Evolutionary conservation across 30 jellyfish, hydroid and myxozoan genomes (phyloP).

Genomic region (Aurelia aurita complex sp. Pacific): DNA sequence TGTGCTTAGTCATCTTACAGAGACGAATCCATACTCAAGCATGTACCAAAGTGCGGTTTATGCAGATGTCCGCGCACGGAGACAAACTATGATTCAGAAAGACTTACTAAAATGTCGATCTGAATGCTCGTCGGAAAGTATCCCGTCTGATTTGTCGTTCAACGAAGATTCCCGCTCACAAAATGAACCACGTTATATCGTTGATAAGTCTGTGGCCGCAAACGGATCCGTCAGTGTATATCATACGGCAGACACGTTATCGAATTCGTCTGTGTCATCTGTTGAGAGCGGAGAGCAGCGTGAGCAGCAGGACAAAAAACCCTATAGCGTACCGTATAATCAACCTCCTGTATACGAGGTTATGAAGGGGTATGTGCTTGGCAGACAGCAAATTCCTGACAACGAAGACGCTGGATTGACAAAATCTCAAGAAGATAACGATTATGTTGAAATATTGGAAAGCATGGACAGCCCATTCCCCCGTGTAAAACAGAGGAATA

Average conservation of each 20-base stretch:
- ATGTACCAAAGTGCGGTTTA: constrained; percentile 49
- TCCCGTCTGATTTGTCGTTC: constrained; percentile 41
- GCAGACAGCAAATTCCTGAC: background rate
- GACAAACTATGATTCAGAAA: constrained; percentile 23
- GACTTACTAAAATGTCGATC: background rate
- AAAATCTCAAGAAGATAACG: constrained; percentile 13
- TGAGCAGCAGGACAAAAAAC: background rate
- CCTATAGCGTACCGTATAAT: background rate
- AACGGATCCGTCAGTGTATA: constrained; percentile 4
- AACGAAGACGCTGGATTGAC: background rate
- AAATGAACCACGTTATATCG: constrained; percentile 2
- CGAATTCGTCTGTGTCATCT: constrained; percentile 3
- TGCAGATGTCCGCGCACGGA: constrained; percentile 39
- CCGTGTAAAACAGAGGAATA: constrained; percentile 13
- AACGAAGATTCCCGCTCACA: constrained; percentile 30
- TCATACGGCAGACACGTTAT: background rate
- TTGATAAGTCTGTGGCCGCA: background rate
- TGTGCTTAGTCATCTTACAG: constrained; percentile 41
- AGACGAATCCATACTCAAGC: constrained; percentile 34
- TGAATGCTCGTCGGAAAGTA: constrained; percentile 42
- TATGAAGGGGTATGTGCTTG: no score
- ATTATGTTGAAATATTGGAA: constrained; percentile 5
- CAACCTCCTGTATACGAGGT: background rate
- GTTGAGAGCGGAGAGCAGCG: background rate
- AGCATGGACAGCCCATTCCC: constrained; percentile 25